Percentiles rank a stretch among this genome's conserved stretches.
Conservation (phyloP, 2,888 invertebrate genomes). For the Nebria brevicollis region DNA sequence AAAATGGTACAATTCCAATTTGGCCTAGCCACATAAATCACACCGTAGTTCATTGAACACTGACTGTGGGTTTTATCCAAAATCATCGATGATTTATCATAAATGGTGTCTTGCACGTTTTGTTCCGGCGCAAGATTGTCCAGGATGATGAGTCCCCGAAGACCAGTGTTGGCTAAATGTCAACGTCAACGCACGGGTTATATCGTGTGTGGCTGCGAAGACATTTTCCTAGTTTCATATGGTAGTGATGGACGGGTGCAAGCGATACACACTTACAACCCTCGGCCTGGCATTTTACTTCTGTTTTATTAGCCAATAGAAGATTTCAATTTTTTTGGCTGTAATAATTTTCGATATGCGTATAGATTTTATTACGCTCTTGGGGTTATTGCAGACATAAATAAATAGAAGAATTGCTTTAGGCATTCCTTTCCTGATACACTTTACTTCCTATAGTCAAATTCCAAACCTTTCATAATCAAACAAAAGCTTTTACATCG, state of each 20-base stretch:
- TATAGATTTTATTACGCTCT: conserved; percentile 35
- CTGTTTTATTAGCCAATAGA: conserved; percentile 34
- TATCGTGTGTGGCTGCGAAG: conserved; percentile 5
- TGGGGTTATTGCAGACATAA: conserved; percentile 31
- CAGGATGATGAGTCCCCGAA: conserved; percentile 37
- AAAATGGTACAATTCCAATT: not conserved
- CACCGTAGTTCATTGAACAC: conserved; percentile 21
- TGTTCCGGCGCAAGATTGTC: conserved; percentile 29
- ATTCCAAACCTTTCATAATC: not conserved
- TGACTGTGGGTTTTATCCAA: conserved; percentile 7
- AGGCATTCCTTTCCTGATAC: not conserved
- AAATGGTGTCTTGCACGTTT: conserved; percentile 5
- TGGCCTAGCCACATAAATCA: not conserved
- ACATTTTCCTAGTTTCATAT: not conserved
- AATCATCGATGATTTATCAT: conserved; percentile 18
- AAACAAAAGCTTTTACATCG: not conserved
- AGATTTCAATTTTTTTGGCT: conserved; percentile 40
- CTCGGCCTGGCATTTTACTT: conserved; percentile 38
- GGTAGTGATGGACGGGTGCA: no score
- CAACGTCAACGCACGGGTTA: conserved; percentile 36
- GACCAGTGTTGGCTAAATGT: conserved; percentile 41
- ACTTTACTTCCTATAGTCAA: not conserved
- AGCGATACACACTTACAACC: conserved; percentile 6
- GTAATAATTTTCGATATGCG: conserved; percentile 43
- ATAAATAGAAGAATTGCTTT: conserved; percentile 28